Evolutionary conservation across 2,113 vertebrate species (phyloP).

Genomic region (Monarcha castaneiventris): DNA sequence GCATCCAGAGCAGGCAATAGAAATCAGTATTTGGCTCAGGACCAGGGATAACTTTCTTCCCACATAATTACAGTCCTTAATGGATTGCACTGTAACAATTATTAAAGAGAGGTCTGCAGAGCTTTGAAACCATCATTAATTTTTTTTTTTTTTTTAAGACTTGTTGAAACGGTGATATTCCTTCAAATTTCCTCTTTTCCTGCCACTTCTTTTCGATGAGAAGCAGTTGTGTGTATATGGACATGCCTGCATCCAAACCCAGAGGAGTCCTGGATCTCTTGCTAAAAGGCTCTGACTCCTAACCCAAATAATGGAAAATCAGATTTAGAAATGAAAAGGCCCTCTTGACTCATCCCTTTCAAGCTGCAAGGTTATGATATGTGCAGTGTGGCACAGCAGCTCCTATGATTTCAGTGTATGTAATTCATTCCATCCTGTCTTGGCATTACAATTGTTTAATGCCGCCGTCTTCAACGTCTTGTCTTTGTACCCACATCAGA

Average conservation of each 20-base stretch:
- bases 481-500: neutral
- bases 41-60: slow-evolving; percentile 13
- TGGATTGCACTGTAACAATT: slow-evolving; percentile 3
- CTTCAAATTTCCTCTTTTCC: neutral
- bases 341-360: neutral
- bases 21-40: slow-evolving; percentile 11
- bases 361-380: neutral
- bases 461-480: neutral
- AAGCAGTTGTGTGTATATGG: neutral
- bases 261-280: neutral
- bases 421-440: neutral
- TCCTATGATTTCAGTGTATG: neutral
- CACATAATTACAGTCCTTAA: slow-evolving; percentile 1
- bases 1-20: neutral
- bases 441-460: neutral
- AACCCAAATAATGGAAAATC: slow-evolving; percentile 11
- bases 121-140: neutral
- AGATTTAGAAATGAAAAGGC: neutral
- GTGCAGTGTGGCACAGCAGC: neutral
- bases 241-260: neutral
- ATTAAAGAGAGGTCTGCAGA: slow-evolving; percentile 5
- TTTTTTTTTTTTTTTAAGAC: neutral
- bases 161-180: neutral
- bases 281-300: neutral
- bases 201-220: neutral